Conservation (phyloP, 2,113 vertebrate species). For the Megatriorchis doriae region DNA sequence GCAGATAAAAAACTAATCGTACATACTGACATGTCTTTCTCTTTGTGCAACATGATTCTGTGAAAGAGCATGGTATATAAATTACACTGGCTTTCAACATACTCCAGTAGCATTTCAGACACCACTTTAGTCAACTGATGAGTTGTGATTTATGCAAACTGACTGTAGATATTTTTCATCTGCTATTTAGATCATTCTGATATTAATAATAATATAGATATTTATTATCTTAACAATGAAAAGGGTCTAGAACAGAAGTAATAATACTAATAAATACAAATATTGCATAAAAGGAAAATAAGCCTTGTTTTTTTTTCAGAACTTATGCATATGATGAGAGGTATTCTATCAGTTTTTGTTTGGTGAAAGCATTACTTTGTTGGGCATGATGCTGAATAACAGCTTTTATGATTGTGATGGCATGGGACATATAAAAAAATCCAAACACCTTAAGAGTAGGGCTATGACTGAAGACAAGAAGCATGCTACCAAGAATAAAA, state of each 20-base stretch:
- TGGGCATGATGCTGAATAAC: background rate
- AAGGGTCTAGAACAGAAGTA: background rate
- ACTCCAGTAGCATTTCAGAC: background rate
- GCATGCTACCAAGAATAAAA: background rate
- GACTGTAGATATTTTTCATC: background rate
- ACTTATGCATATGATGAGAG: background rate
- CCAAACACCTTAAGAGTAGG: background rate
- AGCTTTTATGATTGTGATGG: background rate
- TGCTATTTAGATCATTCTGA: background rate
- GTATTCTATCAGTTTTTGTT: background rate
- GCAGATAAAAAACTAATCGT: background rate
- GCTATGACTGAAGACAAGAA: background rate
- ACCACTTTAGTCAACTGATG: background rate
- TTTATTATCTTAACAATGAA: background rate
- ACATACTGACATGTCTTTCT: background rate
- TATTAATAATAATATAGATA: background rate
- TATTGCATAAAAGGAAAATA: background rate
- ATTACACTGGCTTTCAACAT: background rate
- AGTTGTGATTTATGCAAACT: background rate
- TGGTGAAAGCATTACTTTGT: background rate
- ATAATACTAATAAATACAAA: background rate
- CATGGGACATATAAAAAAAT: background rate
- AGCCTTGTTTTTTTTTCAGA: background rate
- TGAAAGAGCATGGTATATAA: background rate
- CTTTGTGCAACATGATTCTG: background rate